phyloP scores from a whole-genome alignment of 2,888 invertebrate genomes.

The Drosophila borborema region DNA sequence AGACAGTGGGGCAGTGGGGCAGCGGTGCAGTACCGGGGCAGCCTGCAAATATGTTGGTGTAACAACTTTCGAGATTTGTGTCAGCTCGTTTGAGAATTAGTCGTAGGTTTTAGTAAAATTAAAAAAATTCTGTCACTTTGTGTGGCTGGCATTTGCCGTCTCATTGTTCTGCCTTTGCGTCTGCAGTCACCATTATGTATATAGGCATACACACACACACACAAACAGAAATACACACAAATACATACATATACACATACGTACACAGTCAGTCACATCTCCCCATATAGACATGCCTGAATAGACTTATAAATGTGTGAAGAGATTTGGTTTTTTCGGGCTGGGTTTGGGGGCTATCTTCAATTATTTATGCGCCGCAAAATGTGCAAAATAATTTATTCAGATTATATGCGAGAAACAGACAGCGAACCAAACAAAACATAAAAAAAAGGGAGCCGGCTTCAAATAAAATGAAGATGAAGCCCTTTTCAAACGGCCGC shows the following conservation, averaged over 20 bases:
- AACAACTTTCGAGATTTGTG: slow-evolving; percentile 78
- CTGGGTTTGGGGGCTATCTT: slow-evolving; percentile 31
- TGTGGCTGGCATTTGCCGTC: slow-evolving; percentile 69
- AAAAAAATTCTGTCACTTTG: slow-evolving; percentile 70
- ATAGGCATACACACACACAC: slow-evolving; percentile 1
- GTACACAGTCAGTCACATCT: neutral
- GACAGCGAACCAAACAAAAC: slow-evolving; percentile 11
- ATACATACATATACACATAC: neutral
- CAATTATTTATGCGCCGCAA: slow-evolving; percentile 78
- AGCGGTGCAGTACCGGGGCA: slow-evolving; percentile 2
- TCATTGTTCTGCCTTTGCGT: slow-evolving; percentile 61
- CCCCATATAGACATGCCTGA: slow-evolving; percentile 11
- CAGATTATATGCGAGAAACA: slow-evolving; percentile 68
- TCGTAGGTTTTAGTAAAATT: slow-evolving; percentile 79
- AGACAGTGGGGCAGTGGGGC: slow-evolving; percentile 2
- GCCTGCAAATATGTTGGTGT: slow-evolving; percentile 65
- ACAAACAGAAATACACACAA: neutral
- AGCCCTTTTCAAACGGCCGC: slow-evolving; percentile 69
- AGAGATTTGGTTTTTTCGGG: slow-evolving; percentile 12
- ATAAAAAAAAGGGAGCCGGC: slow-evolving; percentile 25
- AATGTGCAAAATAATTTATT: slow-evolving; percentile 80
- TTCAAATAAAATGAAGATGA: slow-evolving; percentile 70
- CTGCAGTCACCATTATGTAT: slow-evolving; percentile 29
- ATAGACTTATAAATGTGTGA: slow-evolving; percentile 37
- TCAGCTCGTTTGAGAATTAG: slow-evolving; percentile 82